Evolutionary conservation across 2,797 vertebrate species (phyloP).

Genomic region (Amblyraja radiata): DNA sequence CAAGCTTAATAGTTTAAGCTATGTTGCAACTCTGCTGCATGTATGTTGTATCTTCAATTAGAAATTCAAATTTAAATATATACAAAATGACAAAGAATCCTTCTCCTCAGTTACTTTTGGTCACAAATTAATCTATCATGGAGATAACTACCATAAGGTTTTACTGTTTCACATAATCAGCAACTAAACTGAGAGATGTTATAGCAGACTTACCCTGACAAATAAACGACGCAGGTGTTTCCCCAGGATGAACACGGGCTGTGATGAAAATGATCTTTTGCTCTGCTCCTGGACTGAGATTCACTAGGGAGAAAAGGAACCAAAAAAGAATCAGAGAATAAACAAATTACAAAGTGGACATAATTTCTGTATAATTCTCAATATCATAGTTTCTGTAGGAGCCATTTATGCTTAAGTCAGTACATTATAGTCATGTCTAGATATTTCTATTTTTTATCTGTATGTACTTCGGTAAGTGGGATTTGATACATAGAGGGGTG

Average conservation of each 20-base stretch:
- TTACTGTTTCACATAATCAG: constrained; percentile 20
- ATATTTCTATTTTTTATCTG: too few species aligned
- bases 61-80: neutral
- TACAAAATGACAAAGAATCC: neutral
- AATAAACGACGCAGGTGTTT: constrained; percentile 93
- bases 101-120: neutral
- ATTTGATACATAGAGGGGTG: too few species aligned
- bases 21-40: neutral
- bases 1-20: neutral
- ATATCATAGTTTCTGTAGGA: too few species aligned
- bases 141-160: neutral
- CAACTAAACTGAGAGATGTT: neutral
- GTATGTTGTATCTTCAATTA: neutral
- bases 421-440: too few species aligned
- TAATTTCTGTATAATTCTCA: neutral
- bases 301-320: constrained; percentile 52
- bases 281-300: constrained; percentile 67
- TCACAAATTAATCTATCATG: neutral
- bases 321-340: constrained; percentile 43
- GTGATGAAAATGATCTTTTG: constrained; percentile 91
- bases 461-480: too few species aligned
- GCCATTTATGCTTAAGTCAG: too few species aligned
- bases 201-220: constrained; percentile 79
- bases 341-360: neutral
- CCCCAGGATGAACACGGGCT: constrained; percentile 85